These are phyloP conservation scores for Sorex fumeus DNA, from an alignment of 2,113 vertebrate genomes.

Conservation along the genomic window DNA sequence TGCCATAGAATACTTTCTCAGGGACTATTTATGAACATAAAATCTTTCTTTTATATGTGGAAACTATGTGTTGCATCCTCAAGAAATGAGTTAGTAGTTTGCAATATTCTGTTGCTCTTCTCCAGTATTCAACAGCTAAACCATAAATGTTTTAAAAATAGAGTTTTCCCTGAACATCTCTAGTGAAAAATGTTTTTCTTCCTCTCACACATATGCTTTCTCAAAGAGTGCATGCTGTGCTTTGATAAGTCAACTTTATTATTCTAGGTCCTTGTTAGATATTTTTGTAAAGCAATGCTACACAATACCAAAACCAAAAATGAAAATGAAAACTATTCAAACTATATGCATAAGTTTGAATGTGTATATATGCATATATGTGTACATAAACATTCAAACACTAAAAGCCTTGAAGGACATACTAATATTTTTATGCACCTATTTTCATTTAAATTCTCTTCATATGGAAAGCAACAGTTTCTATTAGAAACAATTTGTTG, in stretches of 20 bases:
- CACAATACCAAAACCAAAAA: background rate
- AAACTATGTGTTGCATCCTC: background rate
- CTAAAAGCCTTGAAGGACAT: constrained; percentile 12
- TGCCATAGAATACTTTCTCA: background rate
- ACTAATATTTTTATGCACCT: background rate
- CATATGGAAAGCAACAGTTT: background rate
- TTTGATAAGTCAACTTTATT: constrained; percentile 9
- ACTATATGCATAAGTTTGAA: background rate
- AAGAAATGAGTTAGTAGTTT: background rate
- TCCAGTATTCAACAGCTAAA: background rate
- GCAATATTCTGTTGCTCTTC: background rate
- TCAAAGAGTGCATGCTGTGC: background rate
- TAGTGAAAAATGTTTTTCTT: background rate
- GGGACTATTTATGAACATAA: constrained; percentile 28
- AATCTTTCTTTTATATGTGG: background rate
- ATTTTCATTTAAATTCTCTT: constrained; percentile 16
- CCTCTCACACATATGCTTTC: background rate
- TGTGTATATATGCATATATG: background rate
- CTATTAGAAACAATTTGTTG: constrained; percentile 14
- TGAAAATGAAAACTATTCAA: constrained; percentile 1
- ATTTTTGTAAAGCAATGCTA: constrained; percentile 9
- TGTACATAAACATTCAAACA: background rate
- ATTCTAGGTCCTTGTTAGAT: background rate
- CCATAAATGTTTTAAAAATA: background rate
- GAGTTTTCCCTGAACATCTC: background rate